These are phyloP conservation scores for Tragulus kanchil DNA, from an alignment of 2,113 vertebrate genomes.

Conservation along the genomic window DNA sequence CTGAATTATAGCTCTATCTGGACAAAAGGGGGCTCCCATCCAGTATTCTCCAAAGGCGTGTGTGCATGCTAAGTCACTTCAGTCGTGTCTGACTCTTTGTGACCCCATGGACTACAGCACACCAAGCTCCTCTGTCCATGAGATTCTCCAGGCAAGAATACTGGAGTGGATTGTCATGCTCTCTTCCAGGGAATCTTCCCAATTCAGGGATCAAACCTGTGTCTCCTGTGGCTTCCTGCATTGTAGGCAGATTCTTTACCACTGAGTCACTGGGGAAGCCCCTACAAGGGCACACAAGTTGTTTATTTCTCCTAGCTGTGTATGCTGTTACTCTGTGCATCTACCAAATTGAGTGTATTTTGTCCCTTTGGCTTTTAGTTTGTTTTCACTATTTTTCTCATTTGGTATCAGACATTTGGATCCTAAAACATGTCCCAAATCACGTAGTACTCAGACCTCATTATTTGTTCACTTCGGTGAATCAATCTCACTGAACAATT, in stretches of 20 bases:
- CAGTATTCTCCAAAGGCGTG: not conserved
- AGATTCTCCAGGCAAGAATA: not conserved
- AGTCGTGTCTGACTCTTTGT: not conserved
- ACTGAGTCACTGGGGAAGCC: not conserved
- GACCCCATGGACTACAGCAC: not conserved
- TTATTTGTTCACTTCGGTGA: not conserved
- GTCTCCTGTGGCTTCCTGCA: not conserved
- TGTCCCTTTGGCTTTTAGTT: not conserved
- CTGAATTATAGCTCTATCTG: not conserved
- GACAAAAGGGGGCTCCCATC: not conserved
- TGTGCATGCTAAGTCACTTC: not conserved
- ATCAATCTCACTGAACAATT: not conserved
- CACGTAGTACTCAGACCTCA: not conserved
- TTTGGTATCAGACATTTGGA: not conserved
- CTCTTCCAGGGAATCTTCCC: not conserved
- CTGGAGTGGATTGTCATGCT: not conserved
- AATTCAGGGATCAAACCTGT: fast-evolving
- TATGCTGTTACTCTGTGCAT: not conserved
- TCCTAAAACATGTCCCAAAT: not conserved
- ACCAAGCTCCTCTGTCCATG: not conserved
- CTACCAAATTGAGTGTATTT: not conserved
- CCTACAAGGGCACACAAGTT: not conserved
- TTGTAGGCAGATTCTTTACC: not conserved
- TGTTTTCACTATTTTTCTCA: not conserved
- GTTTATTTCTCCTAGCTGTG: not conserved